A percentile compares a stretch with the other conserved stretches of the same genome.
phyloP scores from a whole-genome alignment of 2,888 invertebrate species.

The Arrhopalites spinosus region DNA sequence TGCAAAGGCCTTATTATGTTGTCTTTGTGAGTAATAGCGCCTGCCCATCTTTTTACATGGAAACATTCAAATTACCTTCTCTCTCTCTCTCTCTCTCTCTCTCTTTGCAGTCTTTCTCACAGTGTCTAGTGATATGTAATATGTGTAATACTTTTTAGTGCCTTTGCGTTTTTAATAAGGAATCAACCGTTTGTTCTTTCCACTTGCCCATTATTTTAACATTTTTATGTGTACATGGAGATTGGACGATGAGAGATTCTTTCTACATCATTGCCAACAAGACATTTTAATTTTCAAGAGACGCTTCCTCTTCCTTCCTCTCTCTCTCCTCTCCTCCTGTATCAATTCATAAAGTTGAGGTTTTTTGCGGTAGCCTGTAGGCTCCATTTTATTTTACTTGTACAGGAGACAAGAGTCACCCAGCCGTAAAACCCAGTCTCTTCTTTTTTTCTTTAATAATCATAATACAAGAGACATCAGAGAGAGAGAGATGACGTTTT shows the following conservation, averaged over 20 bases:
- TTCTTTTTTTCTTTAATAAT: too few relatives aligned
- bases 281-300: slow-evolving; percentile 20
- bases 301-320: not conserved
- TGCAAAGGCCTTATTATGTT: slow-evolving; percentile 15
- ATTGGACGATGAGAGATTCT: not conserved
- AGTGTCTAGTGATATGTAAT: not conserved
- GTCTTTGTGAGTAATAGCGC: slow-evolving; percentile 16
- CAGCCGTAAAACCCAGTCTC: too few relatives aligned
- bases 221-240: not conserved
- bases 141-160: not conserved
- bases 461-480: too few relatives aligned
- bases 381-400: too few relatives aligned
- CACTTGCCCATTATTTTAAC: too few relatives aligned
- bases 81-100: not conserved
- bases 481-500: too few relatives aligned
- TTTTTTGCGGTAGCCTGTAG: too few relatives aligned
- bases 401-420: too few relatives aligned
- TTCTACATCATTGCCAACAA: not conserved
- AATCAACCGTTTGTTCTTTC: too few relatives aligned
- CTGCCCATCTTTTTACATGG: slow-evolving; percentile 17
- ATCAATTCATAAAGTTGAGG: too few relatives aligned
- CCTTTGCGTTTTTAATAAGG: not conserved
- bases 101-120: not conserved
- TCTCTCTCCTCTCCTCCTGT: not conserved
- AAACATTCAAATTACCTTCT: slow-evolving; percentile 16